These are phyloP conservation scores for Pogona vitticeps DNA, from an alignment of 2,113 vertebrate genomes.

Conservation along the genomic window DNA sequence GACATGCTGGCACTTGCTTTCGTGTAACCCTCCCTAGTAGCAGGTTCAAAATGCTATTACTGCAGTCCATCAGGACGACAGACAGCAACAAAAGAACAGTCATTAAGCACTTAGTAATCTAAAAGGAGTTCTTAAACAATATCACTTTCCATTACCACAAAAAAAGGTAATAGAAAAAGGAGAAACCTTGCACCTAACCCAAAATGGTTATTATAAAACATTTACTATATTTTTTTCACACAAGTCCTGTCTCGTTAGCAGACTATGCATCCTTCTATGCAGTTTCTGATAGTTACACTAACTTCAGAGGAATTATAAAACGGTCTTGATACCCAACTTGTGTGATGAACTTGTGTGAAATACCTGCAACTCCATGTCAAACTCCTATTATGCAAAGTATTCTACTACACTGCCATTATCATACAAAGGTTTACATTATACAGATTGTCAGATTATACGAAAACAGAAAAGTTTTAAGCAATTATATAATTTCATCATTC, in stretches of 20 bases:
- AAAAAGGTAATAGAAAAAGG: slow-evolving; percentile 40
- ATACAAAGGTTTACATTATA: slow-evolving; percentile 47
- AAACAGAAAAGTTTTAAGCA: slow-evolving; percentile 23
- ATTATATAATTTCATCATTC: slow-evolving; percentile 23
- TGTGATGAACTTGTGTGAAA: slow-evolving; percentile 57
- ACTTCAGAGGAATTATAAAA: slow-evolving; percentile 38
- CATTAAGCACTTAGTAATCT: slow-evolving; percentile 73
- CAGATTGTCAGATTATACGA: not conserved
- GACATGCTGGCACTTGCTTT: slow-evolving; percentile 47
- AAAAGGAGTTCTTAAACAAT: slow-evolving; percentile 58
- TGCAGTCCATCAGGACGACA: slow-evolving; percentile 66
- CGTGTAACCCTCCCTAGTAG: slow-evolving; percentile 29
- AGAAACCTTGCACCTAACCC: slow-evolving; percentile 36
- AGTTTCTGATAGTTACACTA: slow-evolving; percentile 54
- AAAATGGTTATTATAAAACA: slow-evolving; percentile 10
- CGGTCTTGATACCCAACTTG: slow-evolving; percentile 21
- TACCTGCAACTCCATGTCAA: slow-evolving; percentile 35
- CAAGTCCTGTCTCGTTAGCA: slow-evolving; percentile 32
- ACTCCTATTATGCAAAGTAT: slow-evolving; percentile 42
- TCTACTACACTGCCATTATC: slow-evolving; percentile 47
- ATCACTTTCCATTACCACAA: slow-evolving; percentile 39
- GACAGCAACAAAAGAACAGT: slow-evolving; percentile 67
- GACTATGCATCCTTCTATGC: slow-evolving; percentile 36
- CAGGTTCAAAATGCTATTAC: slow-evolving; percentile 67
- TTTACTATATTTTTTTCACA: slow-evolving; percentile 35